Evolutionary conservation across 2,888 invertebrate genomes (phyloP), one percentile per base, ranked within the genome.

Genomic region (Diarsia brunnea): DNA sequence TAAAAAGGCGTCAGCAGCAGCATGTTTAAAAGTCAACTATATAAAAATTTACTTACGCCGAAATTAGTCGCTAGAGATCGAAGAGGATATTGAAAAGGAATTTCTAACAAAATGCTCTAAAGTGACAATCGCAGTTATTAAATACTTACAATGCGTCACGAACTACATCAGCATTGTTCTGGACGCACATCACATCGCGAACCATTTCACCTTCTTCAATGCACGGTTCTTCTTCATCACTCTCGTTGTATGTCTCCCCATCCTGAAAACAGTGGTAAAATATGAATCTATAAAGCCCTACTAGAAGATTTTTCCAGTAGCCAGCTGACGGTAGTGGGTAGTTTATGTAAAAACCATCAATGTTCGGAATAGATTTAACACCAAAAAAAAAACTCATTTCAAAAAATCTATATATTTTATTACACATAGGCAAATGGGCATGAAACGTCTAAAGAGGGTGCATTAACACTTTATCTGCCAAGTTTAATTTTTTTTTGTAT

Each of bases 161-260:
- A 0, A 97, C 97, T 38, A 96, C 96, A 75, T 97, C 96, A 51
- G 97, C 97, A 71, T 97, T 97, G 87, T 97, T 97, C 81, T 97
- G 96, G 16, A 97, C 96, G 86, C 97, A 97, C 96, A 97, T 97
- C 10, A 97, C 97, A 70, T 96, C 95, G 82, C 96, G 89, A 2
- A 92, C 86, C 95, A 96, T 96, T 73, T 96, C 96, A 0, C 96
- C 96, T 91, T 96, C 96, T 82, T 96, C 96, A 12, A 96, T 93
- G 78, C 96, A 96, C 0, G 96, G 96, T 58, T 96, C 96, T 47
- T 95, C 96, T 12, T 95, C 95, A 19, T 96, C 95, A 51, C 91
- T 94, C 73, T 94, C 95, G 69, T 92, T 94, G 82, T 92, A 93
- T 2, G 94, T 90, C 79, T 96, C 96, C 24, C 91, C 92, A 75